phyloP scores from a whole-genome alignment of 2,888 invertebrate species.

The Quadroppia sp. region DNA sequence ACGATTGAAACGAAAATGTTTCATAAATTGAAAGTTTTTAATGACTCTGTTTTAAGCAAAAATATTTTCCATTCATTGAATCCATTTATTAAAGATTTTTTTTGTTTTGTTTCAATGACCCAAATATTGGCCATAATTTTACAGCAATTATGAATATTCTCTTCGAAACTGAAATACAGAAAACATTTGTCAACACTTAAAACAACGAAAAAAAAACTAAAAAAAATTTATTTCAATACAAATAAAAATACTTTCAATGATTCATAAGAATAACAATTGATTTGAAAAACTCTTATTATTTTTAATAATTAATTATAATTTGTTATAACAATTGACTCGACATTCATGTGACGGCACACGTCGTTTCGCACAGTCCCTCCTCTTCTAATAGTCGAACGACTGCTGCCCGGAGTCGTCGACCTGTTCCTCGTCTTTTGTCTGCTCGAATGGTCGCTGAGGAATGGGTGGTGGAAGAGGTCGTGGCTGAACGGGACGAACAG shows the following conservation, averaged over 20 bases:
- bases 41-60: too few species aligned
- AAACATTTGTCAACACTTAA: too few species aligned
- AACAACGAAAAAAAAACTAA: too few species aligned
- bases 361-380: neutral
- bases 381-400: constrained; percentile 2
- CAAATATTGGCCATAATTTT: constrained; percentile 3
- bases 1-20: neutral
- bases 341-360: neutral
- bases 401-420: neutral
- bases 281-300: too few species aligned
- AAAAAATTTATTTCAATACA: too few species aligned
- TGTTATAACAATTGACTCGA: neutral
- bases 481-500: neutral
- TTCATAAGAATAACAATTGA: too few species aligned
- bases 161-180: neutral
- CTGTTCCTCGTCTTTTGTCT: constrained; percentile 19
- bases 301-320: too few species aligned
- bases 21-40: too few species aligned
- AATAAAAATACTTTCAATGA: too few species aligned
- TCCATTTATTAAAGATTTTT: constrained; percentile 1
- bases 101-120: constrained; percentile 22
- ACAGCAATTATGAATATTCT: neutral
- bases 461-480: neutral
- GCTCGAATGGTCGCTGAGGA: constrained; percentile 21
- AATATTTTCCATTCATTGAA: neutral